Evolutionary conservation across 1,140 invertebrate genomes (phyloP), one percentile per base, ranked within the genome.

Genomic region (Rhizoglyphus robini): DNA sequence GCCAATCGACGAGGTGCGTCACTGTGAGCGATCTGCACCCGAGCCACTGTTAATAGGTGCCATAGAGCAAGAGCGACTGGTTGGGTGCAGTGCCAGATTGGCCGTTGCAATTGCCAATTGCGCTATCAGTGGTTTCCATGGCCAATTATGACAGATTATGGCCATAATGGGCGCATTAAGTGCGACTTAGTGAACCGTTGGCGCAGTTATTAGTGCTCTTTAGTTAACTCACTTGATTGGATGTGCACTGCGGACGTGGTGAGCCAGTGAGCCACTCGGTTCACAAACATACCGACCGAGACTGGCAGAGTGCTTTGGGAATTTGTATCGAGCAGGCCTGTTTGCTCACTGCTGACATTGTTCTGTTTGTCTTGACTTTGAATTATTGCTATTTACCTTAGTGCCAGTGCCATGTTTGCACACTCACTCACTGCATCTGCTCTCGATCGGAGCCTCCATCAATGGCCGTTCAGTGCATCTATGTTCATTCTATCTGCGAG

Each of bases 371-470:
- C 8, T 54, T 54, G 51, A 54, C 51, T 54, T 54, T 54, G 51
- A 54, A 54, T 54, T 54, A 54, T 20, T 54, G 20, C 51, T 54
- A 54, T 54, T 54, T 54, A 54, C 51, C 51, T 54, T 54, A 15
- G 41, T 46, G 51, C 51, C 51, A 54, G 51, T 54, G 41, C 41
- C 23, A 8, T 54, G 51, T 54, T 54, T 54, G 51, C 51, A 54
- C 51, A 54, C 36, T 11, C 36, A 41, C 51, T 54, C 51, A 54
- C 51, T 54, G 8, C 51, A 54, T 54, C 51, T 54, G 51, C 51
- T 54, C 8, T 32, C 23, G 51, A 18, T 41, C 36, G 36, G 36
- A 41, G 36, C 18, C 36, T 8, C 20, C 51, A 20, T 54, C 51
- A 20, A 8, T 54, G 51, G 51, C 20, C 20, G 51, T 32, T 41